Evolutionary conservation across 1,140 invertebrate genomes (phyloP), one percentile per base, ranked within the genome.

Genomic region (Procambarus clarkii): DNA sequence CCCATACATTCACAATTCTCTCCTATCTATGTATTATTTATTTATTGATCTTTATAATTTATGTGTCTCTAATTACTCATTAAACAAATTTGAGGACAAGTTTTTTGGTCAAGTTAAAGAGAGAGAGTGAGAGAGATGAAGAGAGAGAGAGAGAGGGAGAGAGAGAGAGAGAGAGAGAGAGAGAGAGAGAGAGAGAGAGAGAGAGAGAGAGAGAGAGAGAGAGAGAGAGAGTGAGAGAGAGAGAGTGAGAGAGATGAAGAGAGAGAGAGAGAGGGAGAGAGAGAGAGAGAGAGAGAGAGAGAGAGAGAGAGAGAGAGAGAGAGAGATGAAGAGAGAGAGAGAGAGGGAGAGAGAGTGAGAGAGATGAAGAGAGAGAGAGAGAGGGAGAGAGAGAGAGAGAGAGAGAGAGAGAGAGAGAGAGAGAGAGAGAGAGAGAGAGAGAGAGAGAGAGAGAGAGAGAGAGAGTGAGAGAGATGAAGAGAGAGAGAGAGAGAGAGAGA

Each of bases 231-330:
- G 54, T 64, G 58, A 44, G 24, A 64, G 58, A 64, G 80, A 64
- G 58, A 44, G 58, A 83, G 80, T 64, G 54, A 83, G 80, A 83
- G 80, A 46, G 80, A 82, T 54, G 64, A 58, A 82, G 80, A 82
- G 80, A 82, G 81, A 83, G 58, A 83, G 54, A 83, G 58, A 45
- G 60, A 45, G 54, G 4, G 58, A 7, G 60, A 11, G 60, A 18
- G 15, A 64, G 60, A 5, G 9, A 18, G 60, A 18, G 1, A 64
- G 60, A 64, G 18, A 15, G 60, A 4, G 8, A 15, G 60, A 15
- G 9, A 15, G 60, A 15, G 18, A 4, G 4, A 64, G 9, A 64
- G 60, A 18, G 60, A 2, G 15, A 64, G 7, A 15, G 7, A 15
- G 18, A 15, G 60, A 64, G 9, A 4, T 64, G 60, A 4, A 64